A percentile compares a stretch with the other conserved stretches of the same genome.
Conservation (phyloP, 2,113 vertebrate genomes). For the Nibea coibor region DNA sequence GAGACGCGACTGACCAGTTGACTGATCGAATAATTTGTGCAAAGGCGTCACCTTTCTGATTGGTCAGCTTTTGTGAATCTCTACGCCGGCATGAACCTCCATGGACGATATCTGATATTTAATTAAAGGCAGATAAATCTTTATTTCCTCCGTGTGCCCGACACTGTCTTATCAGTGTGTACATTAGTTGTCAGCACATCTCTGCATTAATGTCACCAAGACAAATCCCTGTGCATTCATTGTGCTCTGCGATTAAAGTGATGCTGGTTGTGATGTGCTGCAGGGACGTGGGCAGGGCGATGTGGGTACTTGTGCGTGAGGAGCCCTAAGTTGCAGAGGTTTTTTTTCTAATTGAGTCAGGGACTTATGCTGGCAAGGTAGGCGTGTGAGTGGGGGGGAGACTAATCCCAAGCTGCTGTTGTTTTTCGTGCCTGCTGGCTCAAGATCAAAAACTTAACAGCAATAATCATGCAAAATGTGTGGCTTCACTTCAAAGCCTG, state of each 20-base stretch:
- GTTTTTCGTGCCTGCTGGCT: conserved; percentile 81
- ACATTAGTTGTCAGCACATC: conserved; percentile 44
- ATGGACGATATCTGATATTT: conserved; percentile 47
- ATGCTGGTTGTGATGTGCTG: conserved; percentile 65
- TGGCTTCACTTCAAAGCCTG: conserved; percentile 79
- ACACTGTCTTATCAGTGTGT: conserved; percentile 34
- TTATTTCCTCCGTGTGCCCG: conserved; percentile 45
- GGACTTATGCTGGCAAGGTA: conserved; percentile 81
- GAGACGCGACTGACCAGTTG: background rate
- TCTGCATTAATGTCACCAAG: conserved; percentile 56
- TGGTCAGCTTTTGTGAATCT: background rate
- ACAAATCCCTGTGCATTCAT: conserved; percentile 61
- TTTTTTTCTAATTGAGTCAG: conserved; percentile 83
- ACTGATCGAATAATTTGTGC: background rate
- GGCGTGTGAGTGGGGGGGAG: conserved; percentile 79
- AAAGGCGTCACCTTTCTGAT: background rate
- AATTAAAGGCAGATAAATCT: conserved; percentile 55
- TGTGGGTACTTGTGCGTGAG: conserved; percentile 76
- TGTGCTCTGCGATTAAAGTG: conserved; percentile 59
- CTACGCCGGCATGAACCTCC: background rate
- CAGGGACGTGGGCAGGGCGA: conserved; percentile 73
- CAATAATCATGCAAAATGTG: conserved; percentile 80
- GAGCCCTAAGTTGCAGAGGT: conserved; percentile 80
- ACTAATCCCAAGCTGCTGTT: conserved; percentile 82
- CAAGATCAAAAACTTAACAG: conserved; percentile 81